Conservation (phyloP, 1,140 invertebrate genomes). For the Lepidurus couesii region DNA sequence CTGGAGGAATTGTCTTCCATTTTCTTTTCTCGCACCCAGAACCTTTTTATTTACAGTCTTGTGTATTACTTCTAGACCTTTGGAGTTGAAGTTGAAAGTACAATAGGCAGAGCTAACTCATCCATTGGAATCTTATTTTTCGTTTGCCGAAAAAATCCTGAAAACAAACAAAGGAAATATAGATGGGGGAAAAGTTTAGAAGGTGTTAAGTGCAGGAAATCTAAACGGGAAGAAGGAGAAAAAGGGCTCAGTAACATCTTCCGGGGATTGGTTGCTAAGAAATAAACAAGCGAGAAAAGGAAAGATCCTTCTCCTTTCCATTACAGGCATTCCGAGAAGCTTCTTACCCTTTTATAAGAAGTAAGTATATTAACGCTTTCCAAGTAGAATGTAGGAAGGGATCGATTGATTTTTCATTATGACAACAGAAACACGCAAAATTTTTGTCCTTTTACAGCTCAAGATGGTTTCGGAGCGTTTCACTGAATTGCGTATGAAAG, state of each 20-base stretch:
- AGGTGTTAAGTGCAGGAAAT: constrained; percentile 15
- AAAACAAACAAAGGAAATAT: neutral
- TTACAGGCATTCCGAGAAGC: constrained; percentile 6
- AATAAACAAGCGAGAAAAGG: neutral
- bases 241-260: neutral
- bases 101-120: neutral
- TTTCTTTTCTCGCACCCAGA: neutral
- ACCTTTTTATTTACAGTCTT: neutral
- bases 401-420: neutral
- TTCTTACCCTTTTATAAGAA: neutral
- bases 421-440: neutral
- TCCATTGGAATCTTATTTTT: neutral
- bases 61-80: neutral
- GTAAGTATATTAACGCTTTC: neutral
- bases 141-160: neutral
- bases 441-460: neutral
- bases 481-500: too few species aligned
- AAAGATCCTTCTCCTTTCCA: neutral
- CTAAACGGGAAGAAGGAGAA: neutral
- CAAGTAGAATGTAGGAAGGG: neutral
- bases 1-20: neutral
- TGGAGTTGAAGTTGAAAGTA: neutral
- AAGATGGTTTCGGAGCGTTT: too few species aligned
- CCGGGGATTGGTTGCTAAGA: neutral
- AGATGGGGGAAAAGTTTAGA: neutral